Evolutionary conservation across 2,113 vertebrate species (phyloP), one percentile per base, ranked within the genome.

Genomic region (Benitochromis conjunctus): DNA sequence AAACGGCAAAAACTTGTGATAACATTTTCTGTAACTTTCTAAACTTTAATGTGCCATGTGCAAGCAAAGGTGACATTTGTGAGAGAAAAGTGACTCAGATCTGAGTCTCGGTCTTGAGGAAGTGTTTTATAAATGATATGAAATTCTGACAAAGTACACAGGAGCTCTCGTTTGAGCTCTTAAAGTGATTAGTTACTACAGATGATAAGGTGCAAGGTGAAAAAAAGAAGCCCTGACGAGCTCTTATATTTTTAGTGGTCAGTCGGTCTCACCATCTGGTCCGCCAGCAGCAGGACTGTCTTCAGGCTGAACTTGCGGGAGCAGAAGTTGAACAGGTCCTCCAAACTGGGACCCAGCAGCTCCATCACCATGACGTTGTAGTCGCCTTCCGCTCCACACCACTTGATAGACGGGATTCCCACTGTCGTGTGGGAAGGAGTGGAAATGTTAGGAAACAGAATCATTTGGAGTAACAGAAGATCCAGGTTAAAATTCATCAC

Each of bases 291-390:
- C 91, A 99, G 97, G 90, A 99, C 98, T 3, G 98, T 99, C 95
- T 99, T 99, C 93, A 99, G 98, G 90, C 98, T 99, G 95, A 99
- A 99, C 96, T 99, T 99, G 93, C 98, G 98, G 82, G 98, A 99
- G 92, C 98, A 99, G 96, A 99, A 99, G 96, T 99, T 99, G 95
- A 99, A 99, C 90, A 99, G 97, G 93, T 99, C 98, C 93, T 99
- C 98, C 76, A 99, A 94, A 90, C 98, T 99, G 81, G 98, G 98
- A 29, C 98, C 98, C 93, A 99, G 95, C 85, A 99, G 96, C 92
- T 99, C 98, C 98, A 99, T 99, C 84, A 99, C 98, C 98, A 99
- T 99, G 55, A 99, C 98, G 4, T 99, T 99, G 95, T 99, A 99
- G 95, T 99, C 98, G 0, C 98, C 98, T 91, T 99, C 98, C 1